Evolutionary conservation across 2,888 invertebrate genomes (phyloP).

Genomic region (Caenorhabditis virilis): DNA sequence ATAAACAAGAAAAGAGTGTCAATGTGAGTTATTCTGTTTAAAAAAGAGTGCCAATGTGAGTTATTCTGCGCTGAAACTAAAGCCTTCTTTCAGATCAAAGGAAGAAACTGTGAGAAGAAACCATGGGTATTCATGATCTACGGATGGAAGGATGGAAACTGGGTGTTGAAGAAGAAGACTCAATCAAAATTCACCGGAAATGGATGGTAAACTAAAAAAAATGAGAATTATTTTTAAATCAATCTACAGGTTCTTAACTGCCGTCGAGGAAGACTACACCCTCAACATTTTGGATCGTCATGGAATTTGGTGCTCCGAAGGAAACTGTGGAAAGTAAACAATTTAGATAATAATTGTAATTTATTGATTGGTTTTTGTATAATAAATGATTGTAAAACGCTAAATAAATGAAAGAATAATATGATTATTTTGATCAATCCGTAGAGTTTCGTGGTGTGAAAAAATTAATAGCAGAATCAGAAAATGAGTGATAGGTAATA

Average conservation of each 20-base stretch:
- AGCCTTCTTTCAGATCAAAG: slow-evolving; percentile 31
- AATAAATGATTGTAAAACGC: slow-evolving; percentile 13
- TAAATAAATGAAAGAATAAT: no score
- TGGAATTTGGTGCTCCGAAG: slow-evolving; percentile 48
- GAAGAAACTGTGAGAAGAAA: slow-evolving; percentile 45
- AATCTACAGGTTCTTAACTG: slow-evolving; percentile 13
- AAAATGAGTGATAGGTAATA: no score
- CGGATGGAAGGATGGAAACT: slow-evolving; percentile 35
- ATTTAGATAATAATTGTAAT: slow-evolving; percentile 13
- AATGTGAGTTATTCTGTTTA: no score
- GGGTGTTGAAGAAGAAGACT: slow-evolving; percentile 45
- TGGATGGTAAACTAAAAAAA: no score
- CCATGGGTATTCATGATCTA: slow-evolving; percentile 45
- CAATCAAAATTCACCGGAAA: slow-evolving; percentile 46
- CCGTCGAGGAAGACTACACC: slow-evolving; percentile 29
- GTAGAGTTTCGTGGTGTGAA: slow-evolving; percentile 25
- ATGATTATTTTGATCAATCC: slow-evolving; percentile 13
- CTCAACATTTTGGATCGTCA: slow-evolving; percentile 39
- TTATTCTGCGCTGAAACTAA: no score
- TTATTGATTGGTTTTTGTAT: not conserved
- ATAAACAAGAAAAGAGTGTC: slow-evolving; percentile 31
- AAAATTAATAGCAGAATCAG: slow-evolving; percentile 20
- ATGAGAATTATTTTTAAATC: not conserved
- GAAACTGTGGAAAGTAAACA: slow-evolving; percentile 46
- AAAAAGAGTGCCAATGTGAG: no score